Percentiles rank a stretch among this genome's conserved stretches.
Evolutionary conservation across 2,797 vertebrate genomes (phyloP).

Genomic region (Setipinna tenuifilis): DNA sequence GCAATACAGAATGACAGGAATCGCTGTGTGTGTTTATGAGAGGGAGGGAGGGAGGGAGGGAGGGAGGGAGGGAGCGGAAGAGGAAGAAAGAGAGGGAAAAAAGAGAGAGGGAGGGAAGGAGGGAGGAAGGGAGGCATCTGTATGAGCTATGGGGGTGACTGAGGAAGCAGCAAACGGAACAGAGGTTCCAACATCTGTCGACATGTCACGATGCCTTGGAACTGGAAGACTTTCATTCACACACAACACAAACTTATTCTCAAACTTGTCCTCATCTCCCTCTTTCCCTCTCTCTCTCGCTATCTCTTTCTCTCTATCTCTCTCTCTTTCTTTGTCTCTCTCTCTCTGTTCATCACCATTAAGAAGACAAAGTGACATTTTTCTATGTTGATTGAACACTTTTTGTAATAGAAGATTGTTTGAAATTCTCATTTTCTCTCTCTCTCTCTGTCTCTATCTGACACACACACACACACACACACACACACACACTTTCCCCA

Average conservation of each 20-base stretch:
- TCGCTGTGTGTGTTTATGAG: slow-evolving; percentile 2
- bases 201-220: slow-evolving; percentile 10
- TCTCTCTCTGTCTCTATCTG: too few species aligned
- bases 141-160: slow-evolving; percentile 6
- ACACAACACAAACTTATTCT: slow-evolving; percentile 1
- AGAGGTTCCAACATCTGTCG: slow-evolving; percentile 64
- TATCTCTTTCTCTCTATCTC: background rate
- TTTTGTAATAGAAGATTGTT: too few species aligned
- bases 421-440: too few species aligned
- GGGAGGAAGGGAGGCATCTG: slow-evolving; percentile 15
- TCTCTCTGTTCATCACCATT: too few species aligned
- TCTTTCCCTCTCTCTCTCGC: background rate
- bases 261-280: background rate
- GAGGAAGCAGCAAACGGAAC: slow-evolving; percentile 55
- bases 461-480: too few species aligned
- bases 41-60: slow-evolving; percentile 23
- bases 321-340: too few species aligned
- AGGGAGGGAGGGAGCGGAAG: slow-evolving; percentile 49
- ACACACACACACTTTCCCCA: too few species aligned
- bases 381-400: too few species aligned
- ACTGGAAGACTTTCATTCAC: slow-evolving; percentile 22
- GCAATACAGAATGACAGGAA: slow-evolving; percentile 16
- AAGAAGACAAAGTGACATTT: too few species aligned
- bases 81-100: slow-evolving; percentile 40
- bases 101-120: slow-evolving; percentile 21